Base-by-base conservation (phyloP, 1,140 invertebrate species). In the Tetranychus urticae region DNA sequence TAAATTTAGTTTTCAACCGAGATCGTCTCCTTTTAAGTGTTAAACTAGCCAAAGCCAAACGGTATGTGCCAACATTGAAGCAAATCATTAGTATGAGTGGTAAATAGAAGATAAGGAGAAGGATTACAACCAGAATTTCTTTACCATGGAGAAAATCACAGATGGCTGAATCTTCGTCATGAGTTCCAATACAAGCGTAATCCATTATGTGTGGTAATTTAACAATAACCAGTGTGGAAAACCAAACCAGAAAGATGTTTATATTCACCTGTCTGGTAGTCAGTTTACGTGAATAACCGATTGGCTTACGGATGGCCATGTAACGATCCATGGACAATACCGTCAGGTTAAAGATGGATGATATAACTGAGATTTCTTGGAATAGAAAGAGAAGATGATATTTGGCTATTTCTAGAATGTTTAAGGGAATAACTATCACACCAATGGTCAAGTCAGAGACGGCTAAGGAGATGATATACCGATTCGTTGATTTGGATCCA, bases 401-500 rank as follows among this genome's bases (percentile, higher is more conserved):
- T 56, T 56, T 52, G n/a, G 50, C 50, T 8, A 56, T 35, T 8
- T 36, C 35, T 5, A 56, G 33, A 8, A 56, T 56, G 36, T 56
- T 36, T 45, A 76, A 69, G 1, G 77, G 77, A 72, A 77, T 76
- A 8, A 76, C 76, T 23, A 76, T 60, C 5, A 75, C 62, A 1
- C 71, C 75, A 3, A 78, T 75, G 5, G 76, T 65, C 35, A 77
- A 64, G 66, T 78, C 77, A 1, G 73, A 72, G 8, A 75, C 70
- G 0, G 77, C 77, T 54, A 78, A 65, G 6, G 71, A 75, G 36
- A 77, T 72, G 33, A 78, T 76, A 13, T 77, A 71, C 46, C 74
- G 68, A 67, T 77, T 78, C 47, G 74, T 77, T 33, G 68, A 64
- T 6, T 65, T 61, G 57, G 91, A 93, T 59, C 92, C 78, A 10